Evolutionary conservation across 2,888 invertebrate species (phyloP).

Genomic region (Sylvicola cinctus): DNA sequence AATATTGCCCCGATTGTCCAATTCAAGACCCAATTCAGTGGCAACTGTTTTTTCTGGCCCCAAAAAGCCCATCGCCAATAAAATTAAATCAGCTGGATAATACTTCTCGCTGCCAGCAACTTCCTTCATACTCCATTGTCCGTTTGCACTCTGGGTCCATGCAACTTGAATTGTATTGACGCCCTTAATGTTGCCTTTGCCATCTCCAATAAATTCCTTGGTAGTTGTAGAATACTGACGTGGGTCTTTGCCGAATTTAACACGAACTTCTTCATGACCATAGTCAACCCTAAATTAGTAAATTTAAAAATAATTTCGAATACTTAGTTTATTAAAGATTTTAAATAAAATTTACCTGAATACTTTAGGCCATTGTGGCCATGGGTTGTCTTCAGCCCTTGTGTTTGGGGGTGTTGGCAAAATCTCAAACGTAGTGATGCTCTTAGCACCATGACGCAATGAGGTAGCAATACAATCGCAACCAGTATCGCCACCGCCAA

Average conservation of each 20-base stretch:
- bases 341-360: slow-evolving; percentile 39
- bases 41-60: slow-evolving; percentile 86
- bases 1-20: slow-evolving; percentile 86
- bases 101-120: slow-evolving; percentile 55
- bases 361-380: slow-evolving; percentile 96
- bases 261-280: slow-evolving; percentile 89
- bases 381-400: slow-evolving; percentile 80
- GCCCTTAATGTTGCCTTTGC: slow-evolving; percentile 72
- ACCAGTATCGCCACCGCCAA: slow-evolving; percentile 74
- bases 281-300: slow-evolving; percentile 59
- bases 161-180: slow-evolving; percentile 79
- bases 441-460: slow-evolving; percentile 61
- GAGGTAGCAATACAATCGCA: slow-evolving; percentile 98
- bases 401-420: slow-evolving; percentile 71
- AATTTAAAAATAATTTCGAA: slow-evolving; percentile 2
- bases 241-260: slow-evolving; percentile 84
- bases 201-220: slow-evolving; percentile 86
- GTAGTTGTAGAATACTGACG: slow-evolving; percentile 83
- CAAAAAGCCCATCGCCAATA: slow-evolving; percentile 97
- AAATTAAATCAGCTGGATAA: slow-evolving; percentile 73
- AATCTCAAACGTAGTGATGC: slow-evolving; percentile 92
- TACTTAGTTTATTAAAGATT: neutral
- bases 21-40: slow-evolving; percentile 53
- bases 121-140: slow-evolving; percentile 89
- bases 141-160: slow-evolving; percentile 81